Conservation (phyloP, 2,113 vertebrate genomes). For the Esox niger region DNA sequence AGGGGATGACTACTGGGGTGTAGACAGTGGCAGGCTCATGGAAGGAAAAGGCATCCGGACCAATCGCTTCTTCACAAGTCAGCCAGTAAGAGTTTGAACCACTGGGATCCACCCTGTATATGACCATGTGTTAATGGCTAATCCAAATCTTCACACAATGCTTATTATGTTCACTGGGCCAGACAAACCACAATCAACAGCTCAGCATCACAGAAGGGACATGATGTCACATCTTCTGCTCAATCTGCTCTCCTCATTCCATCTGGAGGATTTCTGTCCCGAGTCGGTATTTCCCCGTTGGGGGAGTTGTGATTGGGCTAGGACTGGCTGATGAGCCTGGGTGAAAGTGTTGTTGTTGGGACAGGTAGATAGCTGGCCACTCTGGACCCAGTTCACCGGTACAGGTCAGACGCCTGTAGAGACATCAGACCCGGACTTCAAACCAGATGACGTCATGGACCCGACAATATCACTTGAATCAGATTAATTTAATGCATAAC, state of each 20-base stretch:
- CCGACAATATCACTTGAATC: slow-evolving; percentile 25
- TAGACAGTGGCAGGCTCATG: neutral
- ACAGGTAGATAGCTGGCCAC: neutral
- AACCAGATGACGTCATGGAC: slow-evolving; percentile 36
- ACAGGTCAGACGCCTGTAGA: slow-evolving; percentile 37
- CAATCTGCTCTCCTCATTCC: neutral
- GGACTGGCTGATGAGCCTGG: no score
- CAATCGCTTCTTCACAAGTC: neutral
- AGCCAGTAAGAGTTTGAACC: neutral
- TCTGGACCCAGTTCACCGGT: neutral
- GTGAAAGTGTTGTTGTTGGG: neutral
- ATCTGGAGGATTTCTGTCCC: neutral
- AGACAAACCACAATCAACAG: neutral
- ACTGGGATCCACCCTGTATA: neutral
- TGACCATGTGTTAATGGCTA: neutral
- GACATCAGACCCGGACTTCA: slow-evolving; percentile 31
- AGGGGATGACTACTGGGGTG: neutral
- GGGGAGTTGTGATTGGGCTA: neutral
- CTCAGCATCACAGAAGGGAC: neutral
- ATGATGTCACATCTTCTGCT: neutral
- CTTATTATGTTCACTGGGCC: neutral
- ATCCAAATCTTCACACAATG: neutral
- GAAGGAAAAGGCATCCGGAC: neutral
- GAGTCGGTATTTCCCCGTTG: neutral
- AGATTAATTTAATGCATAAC: slow-evolving; percentile 31